Evolutionary conservation across 2,113 vertebrate species (phyloP).

Genomic region (Hypanus sabinus): DNA sequence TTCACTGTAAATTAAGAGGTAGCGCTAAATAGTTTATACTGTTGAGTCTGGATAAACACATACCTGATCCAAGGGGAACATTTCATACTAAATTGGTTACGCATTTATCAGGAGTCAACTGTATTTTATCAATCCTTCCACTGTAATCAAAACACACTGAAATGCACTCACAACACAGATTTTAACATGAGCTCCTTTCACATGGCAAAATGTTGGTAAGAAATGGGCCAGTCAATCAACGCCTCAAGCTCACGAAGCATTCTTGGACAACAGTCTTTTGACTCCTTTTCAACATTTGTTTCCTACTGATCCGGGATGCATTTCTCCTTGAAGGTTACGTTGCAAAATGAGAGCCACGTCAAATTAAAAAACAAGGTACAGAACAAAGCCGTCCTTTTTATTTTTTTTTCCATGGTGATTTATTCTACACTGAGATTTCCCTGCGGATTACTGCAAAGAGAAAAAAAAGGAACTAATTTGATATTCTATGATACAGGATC

Average conservation of each 20-base stretch:
- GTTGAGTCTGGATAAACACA: slow-evolving; percentile 14
- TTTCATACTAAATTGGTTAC: not conserved
- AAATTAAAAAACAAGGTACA: not conserved
- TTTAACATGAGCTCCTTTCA: slow-evolving; percentile 33
- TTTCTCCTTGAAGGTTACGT: not conserved
- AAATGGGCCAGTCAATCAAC: slow-evolving; percentile 16
- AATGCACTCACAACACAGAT: not conserved
- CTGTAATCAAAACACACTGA: slow-evolving; percentile 24
- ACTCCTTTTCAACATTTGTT: slow-evolving; percentile 9
- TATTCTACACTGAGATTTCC: slow-evolving; percentile 4
- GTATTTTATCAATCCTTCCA: slow-evolving; percentile 34
- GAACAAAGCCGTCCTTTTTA: not conserved
- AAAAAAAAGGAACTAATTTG: not conserved
- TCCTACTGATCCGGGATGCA: not conserved
- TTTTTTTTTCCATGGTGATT: not conserved
- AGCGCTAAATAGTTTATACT: slow-evolving; percentile 1
- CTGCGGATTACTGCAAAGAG: not conserved
- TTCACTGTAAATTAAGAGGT: not conserved
- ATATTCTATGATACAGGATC: not conserved
- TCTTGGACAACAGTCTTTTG: slow-evolving; percentile 15
- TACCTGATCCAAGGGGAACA: slow-evolving; percentile 25
- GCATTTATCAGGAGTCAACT: slow-evolving; percentile 1
- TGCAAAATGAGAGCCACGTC: slow-evolving; percentile 3
- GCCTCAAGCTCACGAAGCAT: not conserved
- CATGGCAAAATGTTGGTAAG: slow-evolving; percentile 13